Evolutionary conservation across 2,888 invertebrate species (phyloP).

Genomic region (Trachelus iudaicus): DNA sequence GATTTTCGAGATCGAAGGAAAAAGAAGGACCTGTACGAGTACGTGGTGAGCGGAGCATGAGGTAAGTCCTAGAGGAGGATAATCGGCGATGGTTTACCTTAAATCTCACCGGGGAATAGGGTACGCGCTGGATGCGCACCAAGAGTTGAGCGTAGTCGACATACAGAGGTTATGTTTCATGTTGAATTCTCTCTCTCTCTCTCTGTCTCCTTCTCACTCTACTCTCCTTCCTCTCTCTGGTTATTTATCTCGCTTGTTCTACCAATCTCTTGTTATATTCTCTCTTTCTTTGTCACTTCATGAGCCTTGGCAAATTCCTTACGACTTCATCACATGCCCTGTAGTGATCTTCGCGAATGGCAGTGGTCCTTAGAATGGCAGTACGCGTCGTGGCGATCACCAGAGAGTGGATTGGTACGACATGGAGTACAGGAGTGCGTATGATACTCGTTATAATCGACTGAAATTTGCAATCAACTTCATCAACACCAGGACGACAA

Average conservation of each 20-base stretch:
- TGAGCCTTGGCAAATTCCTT: conserved; percentile 9
- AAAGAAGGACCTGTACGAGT: not conserved
- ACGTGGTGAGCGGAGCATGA: conserved; percentile 27
- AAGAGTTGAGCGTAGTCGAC: conserved; percentile 1
- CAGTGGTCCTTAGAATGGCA: not conserved
- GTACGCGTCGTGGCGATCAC: not conserved
- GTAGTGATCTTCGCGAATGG: not conserved
- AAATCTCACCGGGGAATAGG: conserved; percentile 18
- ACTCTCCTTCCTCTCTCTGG: conserved; percentile 8
- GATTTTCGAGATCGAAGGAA: conserved; percentile 12
- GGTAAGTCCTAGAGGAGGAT: conserved; percentile 31
- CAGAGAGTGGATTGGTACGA: not conserved
- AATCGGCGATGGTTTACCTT: conserved; percentile 20
- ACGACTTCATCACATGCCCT: not conserved
- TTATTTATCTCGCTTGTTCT: not conserved
- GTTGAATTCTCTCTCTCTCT: conserved; percentile 34
- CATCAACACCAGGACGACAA: not conserved
- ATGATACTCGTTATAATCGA: not conserved
- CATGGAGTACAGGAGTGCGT: not conserved
- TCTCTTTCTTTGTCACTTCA: conserved; percentile 11
- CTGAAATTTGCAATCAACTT: not conserved
- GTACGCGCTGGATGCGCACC: conserved; percentile 8
- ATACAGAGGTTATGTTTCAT: conserved; percentile 49
- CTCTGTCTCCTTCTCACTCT: not conserved
- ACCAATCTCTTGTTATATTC: conserved; percentile 3